Percentiles rank a stretch among this genome's conserved stretches.
phyloP scores from a whole-genome alignment of 2,888 invertebrate genomes.

The Stegophylla sp. region DNA sequence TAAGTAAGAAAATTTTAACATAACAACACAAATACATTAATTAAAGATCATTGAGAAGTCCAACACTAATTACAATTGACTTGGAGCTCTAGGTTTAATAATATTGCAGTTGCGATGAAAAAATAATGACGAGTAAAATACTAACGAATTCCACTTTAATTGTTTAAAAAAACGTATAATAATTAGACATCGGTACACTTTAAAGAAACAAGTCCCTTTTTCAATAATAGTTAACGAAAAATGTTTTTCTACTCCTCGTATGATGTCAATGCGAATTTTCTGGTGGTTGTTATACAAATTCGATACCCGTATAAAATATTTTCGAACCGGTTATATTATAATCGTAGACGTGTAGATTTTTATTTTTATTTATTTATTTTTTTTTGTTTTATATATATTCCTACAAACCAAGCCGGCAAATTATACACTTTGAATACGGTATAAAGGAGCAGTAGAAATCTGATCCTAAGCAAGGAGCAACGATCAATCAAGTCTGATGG shows the following conservation, averaged over 20 bases:
- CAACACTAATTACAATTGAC: conserved; percentile 37
- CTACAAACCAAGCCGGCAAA: not conserved
- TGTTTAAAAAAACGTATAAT: conserved; percentile 34
- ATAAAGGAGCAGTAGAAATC: conserved; percentile 26
- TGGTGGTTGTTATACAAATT: conserved; percentile 48
- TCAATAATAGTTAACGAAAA: conserved; percentile 29
- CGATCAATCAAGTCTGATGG: conserved; percentile 52
- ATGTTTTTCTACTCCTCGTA: conserved; percentile 24
- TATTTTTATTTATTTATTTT: not conserved
- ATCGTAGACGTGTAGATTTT: conserved; percentile 3
- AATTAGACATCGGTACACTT: conserved; percentile 24
- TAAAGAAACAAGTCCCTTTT: conserved; percentile 36
- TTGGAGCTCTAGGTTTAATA: not conserved
- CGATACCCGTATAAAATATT: conserved; percentile 35
- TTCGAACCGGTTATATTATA: conserved; percentile 46
- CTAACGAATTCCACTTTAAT: conserved; percentile 47
- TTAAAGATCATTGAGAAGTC: conserved; percentile 20
- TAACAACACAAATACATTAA: conserved; percentile 12
- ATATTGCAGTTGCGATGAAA: not conserved
- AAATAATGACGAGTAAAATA: conserved; percentile 41
- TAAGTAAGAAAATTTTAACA: not conserved
- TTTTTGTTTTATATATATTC: not conserved
- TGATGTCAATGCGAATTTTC: conserved; percentile 36
- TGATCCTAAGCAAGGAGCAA: conserved; percentile 29
- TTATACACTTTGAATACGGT: conserved; percentile 29